Evolutionary conservation across 2,888 invertebrate species (phyloP).

Genomic region (Gymnocheta viridis): DNA sequence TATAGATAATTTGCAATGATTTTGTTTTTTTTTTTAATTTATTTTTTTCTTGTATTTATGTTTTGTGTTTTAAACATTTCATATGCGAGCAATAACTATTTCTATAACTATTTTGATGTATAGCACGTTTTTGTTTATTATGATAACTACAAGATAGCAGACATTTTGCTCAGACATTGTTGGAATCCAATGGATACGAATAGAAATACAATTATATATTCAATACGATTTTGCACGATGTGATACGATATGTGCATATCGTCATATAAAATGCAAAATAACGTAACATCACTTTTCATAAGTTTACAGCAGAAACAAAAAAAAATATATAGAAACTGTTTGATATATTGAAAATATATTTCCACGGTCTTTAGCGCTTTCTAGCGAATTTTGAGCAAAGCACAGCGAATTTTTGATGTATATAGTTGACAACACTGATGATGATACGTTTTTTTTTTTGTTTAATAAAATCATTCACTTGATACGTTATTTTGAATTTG

Average conservation of each 20-base stretch:
- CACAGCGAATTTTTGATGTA: no score
- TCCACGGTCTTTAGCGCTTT: no score
- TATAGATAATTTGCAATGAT: conserved; percentile 73
- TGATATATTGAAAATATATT: no score
- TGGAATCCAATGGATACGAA: conserved; percentile 11
- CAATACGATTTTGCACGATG: conserved; percentile 14
- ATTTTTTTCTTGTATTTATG: conserved; percentile 4
- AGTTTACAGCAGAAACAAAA: no score
- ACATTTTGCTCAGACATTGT: conserved; percentile 48
- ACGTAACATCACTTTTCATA: no score
- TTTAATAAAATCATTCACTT: no score
- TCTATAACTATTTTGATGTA: conserved; percentile 62
- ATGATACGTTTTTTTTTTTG: no score
- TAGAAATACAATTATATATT: conserved; percentile 16
- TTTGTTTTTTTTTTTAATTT: conserved; percentile 55
- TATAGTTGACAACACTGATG: no score
- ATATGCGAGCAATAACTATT: conserved; percentile 19
- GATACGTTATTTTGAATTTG: no score
- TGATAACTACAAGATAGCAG: conserved; percentile 62
- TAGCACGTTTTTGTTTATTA: conserved; percentile 63
- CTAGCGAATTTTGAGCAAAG: no score
- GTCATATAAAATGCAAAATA: no score
- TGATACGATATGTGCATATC: background rate
- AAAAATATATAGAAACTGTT: no score
- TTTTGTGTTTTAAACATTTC: conserved; percentile 30